Evolutionary conservation across 2,113 vertebrate species (phyloP), one percentile per base, ranked within the genome.

Genomic region (Mixornis gularis): DNA sequence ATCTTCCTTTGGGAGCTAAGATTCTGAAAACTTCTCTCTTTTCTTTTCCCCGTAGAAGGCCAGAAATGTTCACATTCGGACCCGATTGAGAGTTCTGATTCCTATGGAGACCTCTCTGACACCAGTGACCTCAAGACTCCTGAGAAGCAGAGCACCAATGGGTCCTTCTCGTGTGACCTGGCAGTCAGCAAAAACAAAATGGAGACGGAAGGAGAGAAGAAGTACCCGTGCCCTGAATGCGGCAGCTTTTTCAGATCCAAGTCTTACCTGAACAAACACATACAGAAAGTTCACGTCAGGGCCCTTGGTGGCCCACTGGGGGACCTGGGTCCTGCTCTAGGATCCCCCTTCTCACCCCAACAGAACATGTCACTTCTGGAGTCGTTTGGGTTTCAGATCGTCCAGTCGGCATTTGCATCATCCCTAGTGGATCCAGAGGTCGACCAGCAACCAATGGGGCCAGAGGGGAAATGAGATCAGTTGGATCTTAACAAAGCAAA

Each of bases 361-460:
- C 99, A 99, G 98, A 99, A 99, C 98, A 99, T 99, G 99, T 99
- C 99, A 84, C 98, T 99, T 65, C 98, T 99, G 9, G 99, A 99
- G 97, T 99, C 99, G 2, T 99, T 99, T 66, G 99, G 99, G 92
- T 99, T 99, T 97, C 99, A 99, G 98, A 99, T 99, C 88, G 99
- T 99, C 72, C 99, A 99, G 97, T 99, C 99, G 30, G 99, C 99
- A 3, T 99, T 99, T 86, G 99, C 99, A 9, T 99, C 99, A 8
- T 99, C 99, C 22, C 97, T 99, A 69, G 99, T 99, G 89, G 99
- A 99, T 90, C 98, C 99, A 16, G 99, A 99, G 90, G 98, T 98
- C 29, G 98, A 99, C 97, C 98, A 98, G 93, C 99, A 98, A 89
- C 98, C 98, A 79, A 97, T 99, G 85, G 98, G 98, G 94, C 98